Evolutionary conservation across 2,797 vertebrate genomes (phyloP).

Genomic region (Spea hammondii): DNA sequence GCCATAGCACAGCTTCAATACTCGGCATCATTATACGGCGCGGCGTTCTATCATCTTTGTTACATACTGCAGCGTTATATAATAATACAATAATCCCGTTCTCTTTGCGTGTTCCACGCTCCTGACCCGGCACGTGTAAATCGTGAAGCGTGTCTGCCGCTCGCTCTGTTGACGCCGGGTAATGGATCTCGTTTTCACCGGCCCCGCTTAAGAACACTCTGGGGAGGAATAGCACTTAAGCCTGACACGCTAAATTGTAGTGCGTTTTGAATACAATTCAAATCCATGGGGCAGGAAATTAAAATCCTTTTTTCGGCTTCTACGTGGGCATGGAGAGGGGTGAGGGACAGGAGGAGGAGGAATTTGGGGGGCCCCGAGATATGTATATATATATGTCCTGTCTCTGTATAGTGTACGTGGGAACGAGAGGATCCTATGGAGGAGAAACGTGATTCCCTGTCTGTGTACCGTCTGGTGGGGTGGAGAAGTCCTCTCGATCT

Average conservation of each 20-base stretch:
- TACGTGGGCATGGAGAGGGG: background rate
- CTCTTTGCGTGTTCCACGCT: background rate
- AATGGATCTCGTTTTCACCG: slow-evolving; percentile 43
- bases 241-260: slow-evolving; percentile 39
- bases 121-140: slow-evolving; percentile 1
- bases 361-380: background rate
- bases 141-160: slow-evolving; percentile 6
- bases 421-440: too few relatives aligned
- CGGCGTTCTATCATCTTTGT: background rate
- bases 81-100: background rate
- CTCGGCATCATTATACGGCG: slow-evolving; percentile 5
- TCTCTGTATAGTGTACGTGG: too few relatives aligned
- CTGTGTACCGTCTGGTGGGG: too few relatives aligned
- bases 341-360: too few relatives aligned
- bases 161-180: slow-evolving; percentile 22
- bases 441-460: too few relatives aligned
- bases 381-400: background rate
- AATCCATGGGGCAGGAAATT: slow-evolving; percentile 4
- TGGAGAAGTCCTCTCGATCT: too few relatives aligned
- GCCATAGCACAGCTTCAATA: background rate
- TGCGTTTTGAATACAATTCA: slow-evolving; percentile 26
- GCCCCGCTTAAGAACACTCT: slow-evolving; percentile 30
- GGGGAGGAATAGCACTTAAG: slow-evolving; percentile 34
- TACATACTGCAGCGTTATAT: background rate
- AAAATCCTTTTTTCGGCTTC: background rate